phyloP scores from a whole-genome alignment of 2,797 vertebrate genomes.

The Corythornis leucogaster region DNA sequence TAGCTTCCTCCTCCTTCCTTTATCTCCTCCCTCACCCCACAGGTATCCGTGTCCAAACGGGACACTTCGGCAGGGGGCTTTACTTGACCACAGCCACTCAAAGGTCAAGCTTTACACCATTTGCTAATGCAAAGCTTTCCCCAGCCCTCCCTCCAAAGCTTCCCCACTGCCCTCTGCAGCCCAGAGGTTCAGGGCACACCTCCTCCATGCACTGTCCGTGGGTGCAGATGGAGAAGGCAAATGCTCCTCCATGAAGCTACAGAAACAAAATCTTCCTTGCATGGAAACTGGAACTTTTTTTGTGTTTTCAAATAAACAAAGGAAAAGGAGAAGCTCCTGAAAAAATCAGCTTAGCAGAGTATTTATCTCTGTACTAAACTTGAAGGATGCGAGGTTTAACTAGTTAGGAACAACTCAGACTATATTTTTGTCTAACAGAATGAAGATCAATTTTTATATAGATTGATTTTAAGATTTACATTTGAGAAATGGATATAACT shows the following conservation, averaged over 20 bases:
- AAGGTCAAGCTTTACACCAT: slow-evolving; percentile 90
- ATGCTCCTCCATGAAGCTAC: slow-evolving; percentile 61
- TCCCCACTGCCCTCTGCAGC: not conserved
- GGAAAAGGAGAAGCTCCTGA: slow-evolving; percentile 79
- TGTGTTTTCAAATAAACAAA: slow-evolving; percentile 65
- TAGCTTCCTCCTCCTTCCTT: slow-evolving; percentile 62
- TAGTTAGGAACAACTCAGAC: slow-evolving; percentile 63
- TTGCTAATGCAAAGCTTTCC: slow-evolving; percentile 87
- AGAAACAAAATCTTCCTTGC: slow-evolving; percentile 70
- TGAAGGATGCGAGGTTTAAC: slow-evolving; percentile 65
- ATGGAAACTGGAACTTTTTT: slow-evolving; percentile 78
- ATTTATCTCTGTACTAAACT: slow-evolving; percentile 69
- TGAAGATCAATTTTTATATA: slow-evolving; percentile 85
- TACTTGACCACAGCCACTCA: slow-evolving; percentile 88
- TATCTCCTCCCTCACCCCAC: slow-evolving; percentile 79
- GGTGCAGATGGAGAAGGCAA: slow-evolving; percentile 78
- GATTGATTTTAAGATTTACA: slow-evolving; percentile 88
- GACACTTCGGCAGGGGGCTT: slow-evolving; percentile 79
- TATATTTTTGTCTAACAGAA: slow-evolving; percentile 73
- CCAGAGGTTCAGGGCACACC: not conserved
- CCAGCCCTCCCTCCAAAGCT: slow-evolving; percentile 57
- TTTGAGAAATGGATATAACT: slow-evolving; percentile 85
- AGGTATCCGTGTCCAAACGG: slow-evolving; percentile 94
- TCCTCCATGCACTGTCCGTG: slow-evolving; percentile 36
- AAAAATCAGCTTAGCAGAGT: slow-evolving; percentile 82